Evolutionary conservation across 1,140 invertebrate species (phyloP), one percentile per base, ranked within the genome.

Genomic region (Lasioglossum albipes): DNA sequence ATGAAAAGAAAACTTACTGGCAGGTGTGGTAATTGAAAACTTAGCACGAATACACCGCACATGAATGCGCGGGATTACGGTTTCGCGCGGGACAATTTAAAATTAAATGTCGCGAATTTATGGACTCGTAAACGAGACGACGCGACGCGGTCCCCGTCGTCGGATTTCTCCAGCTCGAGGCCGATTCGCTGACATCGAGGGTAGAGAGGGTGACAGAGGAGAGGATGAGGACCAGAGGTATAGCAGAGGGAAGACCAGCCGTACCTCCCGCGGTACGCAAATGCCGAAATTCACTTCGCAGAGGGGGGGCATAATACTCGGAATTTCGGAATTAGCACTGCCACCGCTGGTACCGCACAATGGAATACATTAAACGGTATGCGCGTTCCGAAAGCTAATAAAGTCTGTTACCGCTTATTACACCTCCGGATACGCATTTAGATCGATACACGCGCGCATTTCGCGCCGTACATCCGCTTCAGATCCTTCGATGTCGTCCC

Each of bases 321-420:
- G 83, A 89, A 89, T 91, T 91, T 89, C 87, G 82, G 83, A 91
- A 91, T 89, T 90, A 89, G 89, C 87, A 87, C 79, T 81, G 79
- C 78, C 79, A 64, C 66, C 79, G 81, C 72, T 69, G 73, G 84
- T 20, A 65, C 84, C 87, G 80, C 83, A 90, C 89, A 90, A 90
- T 89, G 85, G 90, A 89, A 90, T 90, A 90, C 87, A 90, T 90
- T 90, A 89, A 89, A 89, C 83, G 86, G 85, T 84, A 82, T 82
- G 75, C 86, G 76, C 86, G 78, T 85, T 84, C 85, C 87, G 64
- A 84, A 86, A 89, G 89, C 89, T 90, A 90, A 90, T 90, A 90
- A 90, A 88, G 89, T 90, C 85, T 87, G 86, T 88, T 89, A 89
- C 86, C 86, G 88, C 88, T 90, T 90, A 89, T 89, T 89, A 89